Percentiles rank a stretch among this genome's conserved stretches.
Evolutionary conservation across 1,140 invertebrate species (phyloP).

Genomic region (Hirudo medicinalis): DNA sequence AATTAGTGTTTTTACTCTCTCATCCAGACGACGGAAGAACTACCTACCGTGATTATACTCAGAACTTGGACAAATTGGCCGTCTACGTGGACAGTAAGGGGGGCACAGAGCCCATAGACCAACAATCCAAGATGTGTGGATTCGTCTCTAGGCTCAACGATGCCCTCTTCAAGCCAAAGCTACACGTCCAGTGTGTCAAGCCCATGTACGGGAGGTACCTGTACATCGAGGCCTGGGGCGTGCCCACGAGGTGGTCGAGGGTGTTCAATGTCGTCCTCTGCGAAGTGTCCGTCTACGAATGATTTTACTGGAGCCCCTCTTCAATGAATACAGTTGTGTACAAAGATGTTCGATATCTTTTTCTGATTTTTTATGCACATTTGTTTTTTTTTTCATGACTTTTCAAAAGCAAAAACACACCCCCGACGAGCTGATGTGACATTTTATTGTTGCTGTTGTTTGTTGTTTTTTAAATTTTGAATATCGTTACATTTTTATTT

Average conservation of each 20-base stretch:
- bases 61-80: conserved; percentile 46
- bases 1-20: conserved; percentile 17
- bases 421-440: no score
- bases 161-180: conserved; percentile 42
- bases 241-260: conserved; percentile 44
- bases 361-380: no score
- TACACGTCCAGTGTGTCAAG: conserved; percentile 44
- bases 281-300: conserved; percentile 46
- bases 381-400: no score
- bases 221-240: conserved; percentile 46
- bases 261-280: conserved; percentile 47
- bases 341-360: no score
- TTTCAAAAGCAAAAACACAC: no score
- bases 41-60: conserved; percentile 44
- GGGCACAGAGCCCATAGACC: conserved; percentile 29
- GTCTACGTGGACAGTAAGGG: conserved; percentile 45
- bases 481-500: no score
- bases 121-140: conserved; percentile 41
- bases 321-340: no score
- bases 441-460: no score
- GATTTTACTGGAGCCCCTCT: neutral
- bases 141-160: conserved; percentile 45
- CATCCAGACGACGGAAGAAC: conserved; percentile 34
- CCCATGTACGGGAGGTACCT: conserved; percentile 45
- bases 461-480: no score